Percentiles rank a stretch among this genome's conserved stretches.
Conservation (phyloP, 2,797 vertebrate species). For the Tragopan temminckii region DNA sequence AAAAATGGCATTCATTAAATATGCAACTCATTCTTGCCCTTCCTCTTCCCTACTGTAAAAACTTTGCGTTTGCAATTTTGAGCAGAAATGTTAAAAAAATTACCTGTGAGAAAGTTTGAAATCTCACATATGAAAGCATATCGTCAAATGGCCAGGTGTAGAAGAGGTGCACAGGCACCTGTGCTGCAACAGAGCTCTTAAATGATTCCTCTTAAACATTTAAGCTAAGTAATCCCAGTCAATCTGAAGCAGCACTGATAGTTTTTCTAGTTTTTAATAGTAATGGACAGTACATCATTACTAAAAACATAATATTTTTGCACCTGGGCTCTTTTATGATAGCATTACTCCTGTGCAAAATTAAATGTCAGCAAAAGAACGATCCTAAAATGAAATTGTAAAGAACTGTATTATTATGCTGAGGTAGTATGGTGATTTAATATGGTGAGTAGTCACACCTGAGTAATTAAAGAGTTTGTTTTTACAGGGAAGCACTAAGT, state of each 20-base stretch:
- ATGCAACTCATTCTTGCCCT: rapidly evolving
- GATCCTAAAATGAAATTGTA: slow-evolving; percentile 51
- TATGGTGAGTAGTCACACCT: slow-evolving; percentile 65
- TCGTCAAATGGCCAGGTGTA: not conserved
- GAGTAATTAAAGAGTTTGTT: slow-evolving; percentile 76
- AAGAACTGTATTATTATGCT: slow-evolving; percentile 22
- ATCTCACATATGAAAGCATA: not conserved
- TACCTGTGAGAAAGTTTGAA: not conserved
- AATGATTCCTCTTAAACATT: slow-evolving; percentile 17
- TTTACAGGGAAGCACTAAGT: slow-evolving; percentile 52
- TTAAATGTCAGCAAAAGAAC: slow-evolving; percentile 58
- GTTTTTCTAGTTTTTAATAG: slow-evolving; percentile 25
- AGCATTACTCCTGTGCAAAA: slow-evolving; percentile 54
- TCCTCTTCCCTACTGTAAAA: not conserved
- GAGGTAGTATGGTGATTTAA: slow-evolving; percentile 54
- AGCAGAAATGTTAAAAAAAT: not conserved
- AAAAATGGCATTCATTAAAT: not conserved
- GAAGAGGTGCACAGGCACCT: not conserved
- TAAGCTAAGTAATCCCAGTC: slow-evolving; percentile 24
- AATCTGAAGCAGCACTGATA: slow-evolving; percentile 21
- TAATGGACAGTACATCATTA: slow-evolving; percentile 45
- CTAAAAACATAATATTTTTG: slow-evolving; percentile 62
- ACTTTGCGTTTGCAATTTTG: not conserved
- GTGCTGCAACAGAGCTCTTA: not conserved
- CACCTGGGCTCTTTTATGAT: slow-evolving; percentile 62